A percentile compares a stretch with the other conserved stretches of the same genome.
Evolutionary conservation across 2,888 invertebrate genomes (phyloP).

Genomic region (Malachius bipustulatus): DNA sequence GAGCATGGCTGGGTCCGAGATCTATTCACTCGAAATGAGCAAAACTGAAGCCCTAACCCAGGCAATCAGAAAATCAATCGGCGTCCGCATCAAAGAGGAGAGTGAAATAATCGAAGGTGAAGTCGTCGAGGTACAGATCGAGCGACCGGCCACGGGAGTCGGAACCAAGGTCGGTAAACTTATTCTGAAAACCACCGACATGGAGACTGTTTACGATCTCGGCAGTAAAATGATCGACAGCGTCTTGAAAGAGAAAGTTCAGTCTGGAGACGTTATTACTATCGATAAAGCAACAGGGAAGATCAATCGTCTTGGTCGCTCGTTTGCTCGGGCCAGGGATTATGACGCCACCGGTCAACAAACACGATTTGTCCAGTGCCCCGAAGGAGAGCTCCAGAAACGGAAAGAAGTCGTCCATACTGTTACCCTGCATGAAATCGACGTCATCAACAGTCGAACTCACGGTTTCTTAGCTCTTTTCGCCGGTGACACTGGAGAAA

Average conservation of each 20-base stretch:
- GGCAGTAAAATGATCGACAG: constrained; percentile 98
- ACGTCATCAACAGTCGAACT: constrained; percentile 96
- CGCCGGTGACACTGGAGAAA: constrained; percentile 97
- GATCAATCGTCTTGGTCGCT: constrained; percentile 62
- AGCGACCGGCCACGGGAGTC: constrained; percentile 83
- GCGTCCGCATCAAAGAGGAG: constrained; percentile 86
- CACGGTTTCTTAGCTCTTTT: constrained; percentile 96
- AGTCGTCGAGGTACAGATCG: constrained; percentile 95
- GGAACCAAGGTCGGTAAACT: constrained; percentile 85
- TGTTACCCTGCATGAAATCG: constrained; percentile 97
- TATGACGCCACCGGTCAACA: constrained; percentile 87
- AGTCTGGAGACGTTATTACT: constrained; percentile 92
- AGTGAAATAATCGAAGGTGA: constrained; percentile 99
- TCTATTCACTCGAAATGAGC: constrained; percentile 97
- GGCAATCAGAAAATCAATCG: constrained; percentile 93
- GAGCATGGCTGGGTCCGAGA: constrained; percentile 96
- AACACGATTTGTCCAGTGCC: constrained; percentile 92
- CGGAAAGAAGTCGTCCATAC: constrained; percentile 96
- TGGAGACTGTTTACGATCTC: constrained; percentile 98
- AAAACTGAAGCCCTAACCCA: constrained; percentile 98
- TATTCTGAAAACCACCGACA: constrained; percentile 96
- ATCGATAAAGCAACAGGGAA: constrained; percentile 88
- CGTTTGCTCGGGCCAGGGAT: constrained; percentile 91
- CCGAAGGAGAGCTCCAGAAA: constrained; percentile 97
- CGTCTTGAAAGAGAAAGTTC: constrained; percentile 89